These are phyloP conservation scores for Hoplostethus mediterraneus DNA, from an alignment of 2,797 vertebrate genomes.

Conservation along the genomic window DNA sequence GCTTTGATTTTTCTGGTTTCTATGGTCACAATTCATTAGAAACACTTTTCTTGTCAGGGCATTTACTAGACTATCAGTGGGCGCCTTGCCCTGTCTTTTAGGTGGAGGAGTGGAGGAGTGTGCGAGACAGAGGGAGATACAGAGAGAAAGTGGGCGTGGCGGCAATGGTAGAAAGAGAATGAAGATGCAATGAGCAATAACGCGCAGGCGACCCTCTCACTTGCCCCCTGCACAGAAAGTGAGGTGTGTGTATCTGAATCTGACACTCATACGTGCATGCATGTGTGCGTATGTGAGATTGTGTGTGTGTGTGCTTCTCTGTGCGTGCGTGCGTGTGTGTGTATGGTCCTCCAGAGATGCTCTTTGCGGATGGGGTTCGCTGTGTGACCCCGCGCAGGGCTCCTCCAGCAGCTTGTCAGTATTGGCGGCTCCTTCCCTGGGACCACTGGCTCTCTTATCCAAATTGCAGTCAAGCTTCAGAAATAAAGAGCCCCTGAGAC, in stretches of 20 bases:
- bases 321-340: neutral
- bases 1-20: slow-evolving; percentile 72
- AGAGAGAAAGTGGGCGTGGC: slow-evolving; percentile 18
- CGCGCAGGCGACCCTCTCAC: slow-evolving; percentile 19
- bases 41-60: slow-evolving; percentile 72
- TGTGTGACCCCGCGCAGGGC: slow-evolving; percentile 65
- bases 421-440: slow-evolving; percentile 75
- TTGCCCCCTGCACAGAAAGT: slow-evolving; percentile 9
- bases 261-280: too few species aligned
- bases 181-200: slow-evolving; percentile 40
- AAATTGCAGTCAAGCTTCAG: slow-evolving; percentile 85
- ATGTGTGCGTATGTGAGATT: neutral
- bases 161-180: slow-evolving; percentile 33
- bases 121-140: slow-evolving; percentile 3
- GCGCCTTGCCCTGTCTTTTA: slow-evolving; percentile 45
- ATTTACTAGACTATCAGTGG: slow-evolving; percentile 62
- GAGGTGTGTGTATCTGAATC: neutral
- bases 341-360: slow-evolving; percentile 3
- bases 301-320: neutral
- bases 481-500: slow-evolving; percentile 87
- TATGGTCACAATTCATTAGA: slow-evolving; percentile 76
- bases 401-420: slow-evolving; percentile 83
- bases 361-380: slow-evolving; percentile 54
- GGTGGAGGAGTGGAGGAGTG: slow-evolving; percentile 19
- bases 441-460: slow-evolving; percentile 79